Conservation (phyloP, 1,140 invertebrate genomes). For the Brachionus asplanchnoidis region DNA sequence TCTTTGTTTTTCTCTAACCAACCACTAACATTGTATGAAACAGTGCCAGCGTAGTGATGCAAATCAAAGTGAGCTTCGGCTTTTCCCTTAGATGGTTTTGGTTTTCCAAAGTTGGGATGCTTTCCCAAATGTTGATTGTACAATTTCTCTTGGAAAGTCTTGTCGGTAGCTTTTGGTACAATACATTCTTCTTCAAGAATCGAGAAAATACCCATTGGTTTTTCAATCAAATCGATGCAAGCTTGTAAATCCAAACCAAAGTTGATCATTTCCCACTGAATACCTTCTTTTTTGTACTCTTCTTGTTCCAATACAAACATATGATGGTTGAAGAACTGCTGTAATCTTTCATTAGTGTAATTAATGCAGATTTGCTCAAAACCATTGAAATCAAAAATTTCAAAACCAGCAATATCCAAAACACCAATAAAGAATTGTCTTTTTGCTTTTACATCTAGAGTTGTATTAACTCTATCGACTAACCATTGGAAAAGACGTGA, state of each 20-base stretch:
- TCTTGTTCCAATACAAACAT: no score
- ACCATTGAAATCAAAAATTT: conserved; percentile 99
- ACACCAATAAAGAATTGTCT: conserved; percentile 97
- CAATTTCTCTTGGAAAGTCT: conserved; percentile 93
- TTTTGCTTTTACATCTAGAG: conserved; percentile 93
- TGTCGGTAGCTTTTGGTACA: conserved; percentile 99
- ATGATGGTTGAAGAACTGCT: no score
- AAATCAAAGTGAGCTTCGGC: conserved; percentile 92
- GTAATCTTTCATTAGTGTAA: no score
- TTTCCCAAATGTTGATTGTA: conserved; percentile 98
- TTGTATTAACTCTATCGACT: conserved; percentile 96
- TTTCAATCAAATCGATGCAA: conserved; percentile 98
- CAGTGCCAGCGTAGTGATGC: conserved; percentile 95
- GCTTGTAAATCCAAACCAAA: conserved; percentile 97
- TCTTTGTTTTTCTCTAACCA: conserved; percentile 99
- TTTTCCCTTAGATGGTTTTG: conserved; percentile 91
- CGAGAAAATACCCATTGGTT: conserved; percentile 99
- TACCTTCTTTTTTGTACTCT: no score
- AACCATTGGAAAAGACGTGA: conserved; percentile 94
- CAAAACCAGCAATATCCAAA: conserved; percentile 99
- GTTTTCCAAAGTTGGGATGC: conserved; percentile 91
- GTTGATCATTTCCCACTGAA: conserved; percentile 98
- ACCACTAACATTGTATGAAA: conserved; percentile 71
- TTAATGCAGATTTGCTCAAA: no score
- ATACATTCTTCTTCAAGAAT: conserved; percentile 99